These are phyloP conservation scores for Microplitis mediator DNA, from an alignment of 1,140 invertebrate genomes.

Conservation along the genomic window DNA sequence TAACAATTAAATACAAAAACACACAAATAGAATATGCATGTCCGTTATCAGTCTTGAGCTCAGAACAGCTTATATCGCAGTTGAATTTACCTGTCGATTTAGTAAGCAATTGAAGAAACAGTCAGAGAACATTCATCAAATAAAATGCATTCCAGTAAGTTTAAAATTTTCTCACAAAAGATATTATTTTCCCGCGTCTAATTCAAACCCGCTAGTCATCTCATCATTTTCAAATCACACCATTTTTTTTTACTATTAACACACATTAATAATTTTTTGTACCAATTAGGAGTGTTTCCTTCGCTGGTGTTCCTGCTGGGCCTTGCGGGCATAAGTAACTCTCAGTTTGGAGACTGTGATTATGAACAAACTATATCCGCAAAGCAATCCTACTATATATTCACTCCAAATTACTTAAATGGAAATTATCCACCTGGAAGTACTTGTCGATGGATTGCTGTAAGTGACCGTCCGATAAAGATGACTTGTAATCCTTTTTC, in stretches of 20 bases:
- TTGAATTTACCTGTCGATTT: conserved; percentile 8
- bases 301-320: background rate
- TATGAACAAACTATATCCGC: conserved; percentile 40
- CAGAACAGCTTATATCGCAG: conserved; percentile 8
- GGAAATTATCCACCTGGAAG: conserved; percentile 47
- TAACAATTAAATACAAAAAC: background rate
- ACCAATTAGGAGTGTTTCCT: background rate
- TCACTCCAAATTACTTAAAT: conserved; percentile 60
- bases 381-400: conserved; percentile 57
- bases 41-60: conserved; percentile 21
- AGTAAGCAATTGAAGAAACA: background rate
- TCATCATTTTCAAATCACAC: too few species aligned
- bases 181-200: background rate
- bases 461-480: conserved; percentile 58
- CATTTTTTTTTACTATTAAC: too few species aligned
- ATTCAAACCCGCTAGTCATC: too few species aligned
- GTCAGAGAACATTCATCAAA: background rate
- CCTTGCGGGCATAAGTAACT: background rate
- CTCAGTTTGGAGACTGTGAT: conserved; percentile 35
- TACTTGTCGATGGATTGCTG: conserved; percentile 62
- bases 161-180: background rate
- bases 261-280: background rate
- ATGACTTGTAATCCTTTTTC: conserved; percentile 57
- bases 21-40: conserved; percentile 12
- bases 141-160: background rate